Conservation (phyloP, 2,113 vertebrate species). For the Campylomormyrus numenius region DNA sequence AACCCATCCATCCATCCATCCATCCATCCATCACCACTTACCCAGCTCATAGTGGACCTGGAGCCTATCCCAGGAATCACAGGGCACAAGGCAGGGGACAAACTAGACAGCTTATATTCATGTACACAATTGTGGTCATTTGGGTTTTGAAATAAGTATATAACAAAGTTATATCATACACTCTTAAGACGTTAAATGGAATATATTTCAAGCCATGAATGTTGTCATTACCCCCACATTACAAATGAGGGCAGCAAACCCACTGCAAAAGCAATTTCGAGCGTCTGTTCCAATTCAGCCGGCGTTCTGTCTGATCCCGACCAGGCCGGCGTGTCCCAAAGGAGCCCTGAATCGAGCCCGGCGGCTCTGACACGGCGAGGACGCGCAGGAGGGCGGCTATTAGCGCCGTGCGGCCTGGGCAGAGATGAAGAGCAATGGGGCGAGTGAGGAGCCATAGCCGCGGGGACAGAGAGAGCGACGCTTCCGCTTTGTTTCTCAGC, state of each 20-base stretch:
- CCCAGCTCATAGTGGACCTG: not conserved
- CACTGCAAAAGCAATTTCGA: not conserved
- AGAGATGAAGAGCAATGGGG: slow-evolving; percentile 11
- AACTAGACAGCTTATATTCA: not conserved
- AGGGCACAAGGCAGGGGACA: not conserved
- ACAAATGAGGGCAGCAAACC: slow-evolving; percentile 12
- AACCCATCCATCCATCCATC: not conserved
- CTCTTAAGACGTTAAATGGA: not conserved
- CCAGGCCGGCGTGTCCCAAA: not conserved
- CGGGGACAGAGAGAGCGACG: not conserved
- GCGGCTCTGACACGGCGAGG: not conserved
- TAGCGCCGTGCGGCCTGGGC: not conserved
- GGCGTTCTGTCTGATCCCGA: not conserved
- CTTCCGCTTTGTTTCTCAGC: not conserved
- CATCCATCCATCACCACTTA: not conserved
- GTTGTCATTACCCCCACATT: not conserved
- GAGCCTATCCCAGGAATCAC: not conserved
- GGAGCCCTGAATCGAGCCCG: not conserved
- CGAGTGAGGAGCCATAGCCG: not conserved
- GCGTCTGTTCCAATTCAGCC: slow-evolving; percentile 5
- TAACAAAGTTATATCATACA: slow-evolving; percentile 18
- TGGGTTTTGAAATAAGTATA: not conserved
- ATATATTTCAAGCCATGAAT: not conserved
- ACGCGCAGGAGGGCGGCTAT: not conserved
- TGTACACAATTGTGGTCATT: not conserved